Evolutionary conservation across 2,888 invertebrate genomes (phyloP).

Genomic region (Polia nebulosa): DNA sequence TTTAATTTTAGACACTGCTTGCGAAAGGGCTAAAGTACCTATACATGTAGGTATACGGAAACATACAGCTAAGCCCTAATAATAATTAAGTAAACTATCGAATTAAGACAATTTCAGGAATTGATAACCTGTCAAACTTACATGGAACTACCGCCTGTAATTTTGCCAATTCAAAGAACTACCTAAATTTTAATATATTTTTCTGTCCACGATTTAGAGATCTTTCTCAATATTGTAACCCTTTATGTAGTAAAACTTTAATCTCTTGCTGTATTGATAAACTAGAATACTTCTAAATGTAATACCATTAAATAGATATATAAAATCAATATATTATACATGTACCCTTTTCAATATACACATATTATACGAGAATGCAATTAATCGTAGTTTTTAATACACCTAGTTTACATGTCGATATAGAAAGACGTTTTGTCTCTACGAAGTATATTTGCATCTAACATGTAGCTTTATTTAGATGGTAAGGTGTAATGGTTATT

Average conservation of each 20-base stretch:
- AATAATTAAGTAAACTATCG: conserved; percentile 7
- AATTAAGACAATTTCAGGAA: conserved; percentile 18
- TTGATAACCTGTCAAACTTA: conserved; percentile 26
- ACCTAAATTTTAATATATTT: conserved; percentile 5
- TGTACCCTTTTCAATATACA: conserved; percentile 37
- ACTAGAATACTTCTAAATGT: conserved; percentile 20
- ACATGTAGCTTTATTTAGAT: conserved; percentile 49
- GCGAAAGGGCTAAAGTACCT: conserved; percentile 7
- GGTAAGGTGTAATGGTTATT: conserved; percentile 32
- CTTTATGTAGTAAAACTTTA: conserved; percentile 17
- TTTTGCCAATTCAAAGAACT: conserved; percentile 17
- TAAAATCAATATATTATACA: conserved; percentile 7
- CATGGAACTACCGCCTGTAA: conserved; percentile 1
- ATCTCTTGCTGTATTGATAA: conserved; percentile 35
- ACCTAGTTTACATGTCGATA: conserved; percentile 15
- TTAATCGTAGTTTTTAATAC: conserved; percentile 35
- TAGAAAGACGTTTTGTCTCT: conserved; percentile 22
- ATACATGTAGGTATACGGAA: neutral
- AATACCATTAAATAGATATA: conserved; percentile 10
- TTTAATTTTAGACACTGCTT: conserved; percentile 3
- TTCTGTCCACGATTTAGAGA: conserved; percentile 21
- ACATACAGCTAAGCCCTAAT: neutral
- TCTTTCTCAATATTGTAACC: conserved; percentile 7
- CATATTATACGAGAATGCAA: conserved; percentile 31
- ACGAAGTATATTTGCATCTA: conserved; percentile 35